A percentile compares a stretch with the other conserved stretches of the same genome.
phyloP scores from a whole-genome alignment of 1,140 invertebrate genomes.

The Oedothorax gibbosus region DNA sequence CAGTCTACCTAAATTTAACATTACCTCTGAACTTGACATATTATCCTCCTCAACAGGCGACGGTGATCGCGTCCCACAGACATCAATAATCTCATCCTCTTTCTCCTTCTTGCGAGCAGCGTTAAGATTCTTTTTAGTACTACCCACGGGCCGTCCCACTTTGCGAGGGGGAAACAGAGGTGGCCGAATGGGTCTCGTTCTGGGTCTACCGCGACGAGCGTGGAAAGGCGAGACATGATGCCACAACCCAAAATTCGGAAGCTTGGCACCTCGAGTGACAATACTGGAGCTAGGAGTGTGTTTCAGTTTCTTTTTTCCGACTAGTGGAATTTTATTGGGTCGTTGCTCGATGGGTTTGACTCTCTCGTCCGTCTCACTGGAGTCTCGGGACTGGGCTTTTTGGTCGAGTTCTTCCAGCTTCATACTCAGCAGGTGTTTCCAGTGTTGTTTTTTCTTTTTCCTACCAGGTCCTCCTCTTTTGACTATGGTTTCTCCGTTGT shows the following conservation, averaged over 20 bases:
- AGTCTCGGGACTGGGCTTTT: neutral
- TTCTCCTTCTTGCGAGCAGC: slow-evolving; percentile 24
- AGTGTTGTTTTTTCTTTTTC: slow-evolving; percentile 47
- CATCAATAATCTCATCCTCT: neutral
- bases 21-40: neutral
- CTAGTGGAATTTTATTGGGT: neutral
- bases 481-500: neutral
- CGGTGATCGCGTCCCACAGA: neutral
- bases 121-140: slow-evolving; percentile 38
- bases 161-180: slow-evolving; percentile 39
- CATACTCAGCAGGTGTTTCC: slow-evolving; percentile 16
- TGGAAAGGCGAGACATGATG: slow-evolving; percentile 42
- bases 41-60: neutral
- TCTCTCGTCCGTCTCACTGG: slow-evolving; percentile 33
- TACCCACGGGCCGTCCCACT: slow-evolving; percentile 46
- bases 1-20: neutral
- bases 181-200: slow-evolving; percentile 36
- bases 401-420: neutral
- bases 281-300: slow-evolving; percentile 69
- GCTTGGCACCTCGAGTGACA: slow-evolving; percentile 75
- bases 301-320: slow-evolving; percentile 61
- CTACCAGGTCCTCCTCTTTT: slow-evolving; percentile 48
- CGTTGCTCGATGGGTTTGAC: neutral
- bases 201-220: slow-evolving; percentile 43
- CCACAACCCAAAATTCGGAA: slow-evolving; percentile 73